Percentiles rank a stretch among this genome's conserved stretches.
These are phyloP conservation scores for Atopsyche davidsoni DNA, from an alignment of 1,140 invertebrate genomes.

Conservation along the genomic window DNA sequence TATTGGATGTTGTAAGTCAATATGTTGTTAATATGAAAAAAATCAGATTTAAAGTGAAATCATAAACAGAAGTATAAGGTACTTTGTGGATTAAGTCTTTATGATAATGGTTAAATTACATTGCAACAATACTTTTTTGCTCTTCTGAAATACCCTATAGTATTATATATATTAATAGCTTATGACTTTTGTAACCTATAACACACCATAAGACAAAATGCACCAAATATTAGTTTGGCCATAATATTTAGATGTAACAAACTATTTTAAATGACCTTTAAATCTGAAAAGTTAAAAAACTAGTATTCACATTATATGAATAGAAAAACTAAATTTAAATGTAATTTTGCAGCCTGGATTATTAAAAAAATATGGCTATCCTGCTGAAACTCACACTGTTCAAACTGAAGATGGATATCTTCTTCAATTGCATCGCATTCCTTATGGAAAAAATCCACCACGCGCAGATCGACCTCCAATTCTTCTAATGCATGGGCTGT, in stretches of 20 bases:
- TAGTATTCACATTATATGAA: too few species aligned
- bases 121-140: too few species aligned
- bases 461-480: slow-evolving; percentile 30
- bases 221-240: too few species aligned
- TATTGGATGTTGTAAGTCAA: slow-evolving; percentile 13
- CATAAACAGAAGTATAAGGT: not conserved
- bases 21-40: not conserved
- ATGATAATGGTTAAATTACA: not conserved
- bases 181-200: too few species aligned
- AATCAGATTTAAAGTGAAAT: slow-evolving; percentile 1
- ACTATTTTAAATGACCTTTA: too few species aligned
- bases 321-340: too few species aligned
- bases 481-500: slow-evolving; percentile 62
- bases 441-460: not conserved
- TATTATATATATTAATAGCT: too few species aligned
- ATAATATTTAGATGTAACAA: too few species aligned
- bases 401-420: slow-evolving; percentile 55
- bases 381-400: slow-evolving; percentile 47
- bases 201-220: too few species aligned
- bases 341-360: too few species aligned
- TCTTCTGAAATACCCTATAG: too few species aligned
- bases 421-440: slow-evolving; percentile 47
- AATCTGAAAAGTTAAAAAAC: too few species aligned
- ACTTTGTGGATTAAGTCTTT: not conserved
- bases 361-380: slow-evolving; percentile 50